phyloP scores from a whole-genome alignment of 2,888 invertebrate genomes.

The Hirudinaria manillensis region DNA sequence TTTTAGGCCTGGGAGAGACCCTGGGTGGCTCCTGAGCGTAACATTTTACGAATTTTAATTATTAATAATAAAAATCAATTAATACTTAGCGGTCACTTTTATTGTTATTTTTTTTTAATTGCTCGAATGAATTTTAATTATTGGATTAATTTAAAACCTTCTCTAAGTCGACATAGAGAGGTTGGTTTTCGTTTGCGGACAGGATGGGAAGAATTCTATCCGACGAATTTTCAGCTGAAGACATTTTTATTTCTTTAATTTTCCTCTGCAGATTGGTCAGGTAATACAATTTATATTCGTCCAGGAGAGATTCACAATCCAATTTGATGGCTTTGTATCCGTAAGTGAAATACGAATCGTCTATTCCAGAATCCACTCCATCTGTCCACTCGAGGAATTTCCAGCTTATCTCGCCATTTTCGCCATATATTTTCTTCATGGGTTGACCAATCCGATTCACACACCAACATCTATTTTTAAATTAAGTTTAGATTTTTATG shows the following conservation, averaged over 20 bases:
- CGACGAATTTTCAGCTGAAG: too few species aligned
- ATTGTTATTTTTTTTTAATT: too few species aligned
- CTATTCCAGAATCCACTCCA: background rate
- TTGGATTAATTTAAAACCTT: too few species aligned
- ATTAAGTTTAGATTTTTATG: background rate
- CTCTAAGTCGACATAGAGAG: too few species aligned
- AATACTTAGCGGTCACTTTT: too few species aligned
- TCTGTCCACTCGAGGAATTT: constrained; percentile 12
- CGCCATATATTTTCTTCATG: constrained; percentile 16
- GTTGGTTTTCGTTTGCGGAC: too few species aligned
- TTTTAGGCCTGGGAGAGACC: too few species aligned
- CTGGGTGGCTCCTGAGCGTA: too few species aligned
- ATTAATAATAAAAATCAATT: too few species aligned
- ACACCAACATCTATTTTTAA: constrained; percentile 25
- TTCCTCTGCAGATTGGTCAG: background rate
- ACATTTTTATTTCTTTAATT: background rate
- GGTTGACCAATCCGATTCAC: constrained; percentile 15
- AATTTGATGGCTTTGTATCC: constrained; percentile 22
- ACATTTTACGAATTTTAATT: too few species aligned
- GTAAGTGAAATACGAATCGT: constrained; percentile 26
- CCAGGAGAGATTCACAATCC: constrained; percentile 16
- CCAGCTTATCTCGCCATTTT: constrained; percentile 11
- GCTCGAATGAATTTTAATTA: too few species aligned
- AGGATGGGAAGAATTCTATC: too few species aligned
- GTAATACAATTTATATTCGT: constrained; percentile 13